phyloP scores from a whole-genome alignment of 2,888 invertebrate species.

The Andrena hattorfiana region DNA sequence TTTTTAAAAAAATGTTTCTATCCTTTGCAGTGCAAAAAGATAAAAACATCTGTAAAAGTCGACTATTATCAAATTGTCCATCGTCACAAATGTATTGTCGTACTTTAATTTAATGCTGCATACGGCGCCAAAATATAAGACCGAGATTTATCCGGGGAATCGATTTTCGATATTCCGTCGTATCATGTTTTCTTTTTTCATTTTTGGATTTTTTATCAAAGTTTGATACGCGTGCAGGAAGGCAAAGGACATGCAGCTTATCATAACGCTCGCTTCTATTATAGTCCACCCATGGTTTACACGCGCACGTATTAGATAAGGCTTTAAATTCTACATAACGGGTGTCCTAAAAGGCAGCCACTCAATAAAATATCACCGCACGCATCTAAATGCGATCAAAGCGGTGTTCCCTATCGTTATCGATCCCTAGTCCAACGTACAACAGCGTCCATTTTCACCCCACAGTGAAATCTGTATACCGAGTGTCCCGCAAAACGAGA shows the following conservation, averaged over 20 bases:
- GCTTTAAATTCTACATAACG: no score
- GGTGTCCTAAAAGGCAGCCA: no score
- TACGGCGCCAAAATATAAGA: not conserved
- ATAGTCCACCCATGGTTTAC: no score
- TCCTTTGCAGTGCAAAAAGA: not conserved
- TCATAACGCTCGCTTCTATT: not conserved
- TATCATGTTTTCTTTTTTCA: not conserved
- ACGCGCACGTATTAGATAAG: no score
- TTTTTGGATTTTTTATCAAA: not conserved
- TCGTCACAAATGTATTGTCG: not conserved
- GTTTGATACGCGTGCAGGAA: not conserved
- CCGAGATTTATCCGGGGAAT: not conserved
- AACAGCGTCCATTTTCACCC: not conserved
- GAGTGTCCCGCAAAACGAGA: not conserved
- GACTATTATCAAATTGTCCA: not conserved
- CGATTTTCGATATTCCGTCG: not conserved
- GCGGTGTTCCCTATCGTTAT: no score
- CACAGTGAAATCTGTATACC: not conserved
- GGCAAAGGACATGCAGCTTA: not conserved
- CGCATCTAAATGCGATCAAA: no score
- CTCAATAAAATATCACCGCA: no score
- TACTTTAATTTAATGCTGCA: not conserved
- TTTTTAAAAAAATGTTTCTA: not conserved
- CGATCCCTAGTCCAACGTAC: no score
- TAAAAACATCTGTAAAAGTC: not conserved